These are phyloP conservation scores for Micronisus gabar DNA, from an alignment of 2,113 vertebrate genomes.

Conservation along the genomic window DNA sequence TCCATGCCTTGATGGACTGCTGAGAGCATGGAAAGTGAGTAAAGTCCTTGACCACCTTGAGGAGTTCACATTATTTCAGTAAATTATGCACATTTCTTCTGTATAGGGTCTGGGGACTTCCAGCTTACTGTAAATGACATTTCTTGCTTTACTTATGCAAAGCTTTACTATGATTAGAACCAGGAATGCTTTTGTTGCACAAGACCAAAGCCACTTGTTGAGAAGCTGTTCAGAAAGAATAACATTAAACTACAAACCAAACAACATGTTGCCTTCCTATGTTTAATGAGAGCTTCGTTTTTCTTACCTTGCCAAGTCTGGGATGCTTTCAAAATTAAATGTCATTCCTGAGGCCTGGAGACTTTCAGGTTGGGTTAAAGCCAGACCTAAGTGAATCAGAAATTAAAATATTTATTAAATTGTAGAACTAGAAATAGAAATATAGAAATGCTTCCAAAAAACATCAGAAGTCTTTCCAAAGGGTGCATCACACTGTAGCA, in stretches of 20 bases:
- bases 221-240: not conserved
- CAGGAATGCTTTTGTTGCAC: not conserved
- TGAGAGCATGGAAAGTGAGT: not conserved
- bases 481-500: not conserved
- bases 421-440: not conserved
- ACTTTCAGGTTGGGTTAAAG: not conserved
- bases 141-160: not conserved
- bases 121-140: not conserved
- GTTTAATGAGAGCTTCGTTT: not conserved
- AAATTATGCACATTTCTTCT: not conserved
- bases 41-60: not conserved
- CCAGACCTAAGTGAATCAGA: constrained; percentile 9
- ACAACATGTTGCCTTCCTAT: not conserved
- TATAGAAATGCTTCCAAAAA: not conserved
- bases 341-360: not conserved
- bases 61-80: not conserved
- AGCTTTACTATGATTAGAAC: not conserved
- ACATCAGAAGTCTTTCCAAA: not conserved
- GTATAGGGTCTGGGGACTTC: not conserved
- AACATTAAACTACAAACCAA: not conserved
- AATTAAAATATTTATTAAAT: not conserved
- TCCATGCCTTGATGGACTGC: not conserved
- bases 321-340: not conserved
- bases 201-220: not conserved
- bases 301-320: not conserved